These are phyloP conservation scores for Tiliacea aurago DNA, from an alignment of 2,888 invertebrate species.

Conservation along the genomic window DNA sequence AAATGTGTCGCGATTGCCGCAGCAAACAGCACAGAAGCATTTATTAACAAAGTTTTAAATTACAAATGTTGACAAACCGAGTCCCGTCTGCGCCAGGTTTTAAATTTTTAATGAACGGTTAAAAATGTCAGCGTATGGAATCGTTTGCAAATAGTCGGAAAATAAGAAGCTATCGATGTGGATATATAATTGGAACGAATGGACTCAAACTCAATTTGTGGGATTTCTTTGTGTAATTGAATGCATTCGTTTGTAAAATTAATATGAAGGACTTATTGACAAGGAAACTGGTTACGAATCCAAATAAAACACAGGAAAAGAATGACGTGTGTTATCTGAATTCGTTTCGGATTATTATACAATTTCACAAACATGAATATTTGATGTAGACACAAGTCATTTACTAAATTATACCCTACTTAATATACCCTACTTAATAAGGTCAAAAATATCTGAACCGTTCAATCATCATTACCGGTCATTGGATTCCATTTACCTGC, in stretches of 20 bases:
- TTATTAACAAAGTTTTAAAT: constrained; percentile 53
- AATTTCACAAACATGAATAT: constrained; percentile 6
- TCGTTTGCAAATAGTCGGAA: constrained; percentile 30
- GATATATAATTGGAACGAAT: constrained; percentile 47
- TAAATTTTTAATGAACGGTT: constrained; percentile 43
- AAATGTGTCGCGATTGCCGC: constrained; percentile 32
- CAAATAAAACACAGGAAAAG: background rate
- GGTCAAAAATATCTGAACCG: constrained; percentile 21
- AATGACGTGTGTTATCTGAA: background rate
- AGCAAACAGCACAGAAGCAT: constrained; percentile 17
- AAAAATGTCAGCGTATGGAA: constrained; percentile 32
- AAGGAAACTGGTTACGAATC: background rate
- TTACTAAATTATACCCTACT: constrained; percentile 13
- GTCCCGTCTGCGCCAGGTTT: constrained; percentile 19
- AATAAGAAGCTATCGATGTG: constrained; percentile 33
- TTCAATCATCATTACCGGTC: constrained; percentile 47
- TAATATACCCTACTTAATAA: no score
- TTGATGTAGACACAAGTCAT: background rate
- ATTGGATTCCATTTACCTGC: constrained; percentile 49
- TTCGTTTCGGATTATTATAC: background rate
- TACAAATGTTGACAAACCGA: constrained; percentile 41
- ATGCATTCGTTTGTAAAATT: constrained; percentile 14
- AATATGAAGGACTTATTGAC: background rate
- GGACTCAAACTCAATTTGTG: constrained; percentile 21
- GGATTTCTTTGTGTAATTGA: constrained; percentile 21